Base-by-base conservation (phyloP, 2,113 vertebrate species). In the Siphamia tubifer region DNA sequence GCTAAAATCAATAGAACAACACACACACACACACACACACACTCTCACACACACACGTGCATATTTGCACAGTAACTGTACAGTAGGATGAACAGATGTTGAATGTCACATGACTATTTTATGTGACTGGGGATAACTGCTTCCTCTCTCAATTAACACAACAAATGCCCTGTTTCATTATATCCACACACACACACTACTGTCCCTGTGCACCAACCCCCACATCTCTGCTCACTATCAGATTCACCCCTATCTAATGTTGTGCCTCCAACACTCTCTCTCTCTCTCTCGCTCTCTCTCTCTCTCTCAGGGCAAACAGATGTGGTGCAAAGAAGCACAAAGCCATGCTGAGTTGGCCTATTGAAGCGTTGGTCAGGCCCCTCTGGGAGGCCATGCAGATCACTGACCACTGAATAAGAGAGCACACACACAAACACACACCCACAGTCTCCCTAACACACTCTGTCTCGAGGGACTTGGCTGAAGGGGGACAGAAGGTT, bases 371-470 rank as follows among this genome's bases (percentile, higher is more conserved):
- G 80, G 64, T 83, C 68, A 49, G 63, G 57, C 32, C 81, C 80
- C 83, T 78, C 16, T 74, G 85, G 79, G 86, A 82, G 80, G 68
- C 68, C 78, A 74, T 21, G 48, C 79, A 79, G 81, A 85, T 83
- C 87, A 85, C 83, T 88, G 87, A 76, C 78, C 88, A 83, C 78
- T 87, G 77, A 88, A 89, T 72, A 84, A 86, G 85, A 73, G 51
- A 56, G 61, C 56, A 44, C 53, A 49, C 32, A 16, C 57, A 23
- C 60, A 27, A 67, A 51, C 48, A 68, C 42, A 31, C 62, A 52
- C 48, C 54, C 38, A 56, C 73, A 56, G 42, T 71, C 72, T 11
- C 61, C 15, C 21, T 48, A 47, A 42, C 62, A 48, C 75, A 56
- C 62, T 19, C 60, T 43, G 56, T 76, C 82, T 63, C 84, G 1